Base-by-base conservation (phyloP, 2,888 invertebrate species). In the Drosophila parthenogenetica region DNA sequence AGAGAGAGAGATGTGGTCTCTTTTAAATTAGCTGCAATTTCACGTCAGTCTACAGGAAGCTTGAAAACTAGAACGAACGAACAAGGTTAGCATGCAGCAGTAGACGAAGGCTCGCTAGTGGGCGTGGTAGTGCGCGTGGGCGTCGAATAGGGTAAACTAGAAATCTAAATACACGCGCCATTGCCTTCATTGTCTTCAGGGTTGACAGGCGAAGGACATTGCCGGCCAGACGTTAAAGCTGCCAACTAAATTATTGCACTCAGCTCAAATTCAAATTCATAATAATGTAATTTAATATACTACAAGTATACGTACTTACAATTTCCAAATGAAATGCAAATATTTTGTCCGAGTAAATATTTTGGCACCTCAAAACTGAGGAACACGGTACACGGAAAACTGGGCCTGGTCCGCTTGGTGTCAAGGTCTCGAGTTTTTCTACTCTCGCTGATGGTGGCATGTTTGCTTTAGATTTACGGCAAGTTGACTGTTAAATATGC, bases 251-350 rank as follows among this genome's bases (percentile, higher is more conserved):
- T 51, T 32, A 40, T 25, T 22, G 40, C 61, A 62, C 40, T 59
- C 65, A 60, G 53, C 48, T 60, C 39, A 16, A 48, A 40, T 62
- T 57, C 29, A 19, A 29, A 53, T 59, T 69, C 53, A 73, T 65
- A 66, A 73, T 75, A 77, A 71, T 69, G 72, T 68, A 78, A 81
- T 73, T 75, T 59, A 78, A 81, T 70, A 50, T 48, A 46, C 25
- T n/a, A 37, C n/a, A 7, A 35, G 35, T 19, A 17, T 13, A 35
- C 16, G 48, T 63, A 61, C 67, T 62, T 16, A 68, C 58, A 74
- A 55, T 69, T 67, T 65, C 25, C n/a, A 65, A 69, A 73, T 59
- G 40, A 66, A 73, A 65, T 81, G 81, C 69, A 87, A 84, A 85
- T 70, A 54, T 72, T 74, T 63, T 43, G 37, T 17, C 40, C 65